These are phyloP conservation scores for Drosophila bifasciata DNA, from an alignment of 1,140 invertebrate genomes.

Conservation along the genomic window DNA sequence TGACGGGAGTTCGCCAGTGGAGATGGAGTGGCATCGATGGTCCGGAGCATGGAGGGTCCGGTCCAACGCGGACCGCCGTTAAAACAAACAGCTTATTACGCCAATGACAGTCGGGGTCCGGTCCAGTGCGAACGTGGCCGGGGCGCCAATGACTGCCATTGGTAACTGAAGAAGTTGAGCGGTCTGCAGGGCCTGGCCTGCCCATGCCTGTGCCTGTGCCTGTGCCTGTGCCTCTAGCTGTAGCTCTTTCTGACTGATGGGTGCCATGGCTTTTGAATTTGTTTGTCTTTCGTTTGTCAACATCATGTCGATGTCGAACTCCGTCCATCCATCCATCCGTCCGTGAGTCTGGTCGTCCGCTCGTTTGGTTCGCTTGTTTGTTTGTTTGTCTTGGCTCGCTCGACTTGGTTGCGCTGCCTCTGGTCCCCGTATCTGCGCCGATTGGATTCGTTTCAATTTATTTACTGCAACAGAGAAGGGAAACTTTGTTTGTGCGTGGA, in stretches of 20 bases:
- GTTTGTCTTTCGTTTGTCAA: slow-evolving; percentile 75
- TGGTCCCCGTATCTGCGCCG: slow-evolving; percentile 69
- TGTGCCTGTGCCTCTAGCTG: not conserved
- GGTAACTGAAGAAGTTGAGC: slow-evolving; percentile 64
- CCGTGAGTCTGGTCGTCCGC: slow-evolving; percentile 6
- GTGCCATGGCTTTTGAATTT: slow-evolving; percentile 64
- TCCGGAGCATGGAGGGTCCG: no score
- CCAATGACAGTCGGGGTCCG: slow-evolving; percentile 63
- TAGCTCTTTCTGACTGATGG: slow-evolving; percentile 20
- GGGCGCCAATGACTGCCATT: slow-evolving; percentile 68
- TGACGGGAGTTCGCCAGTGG: slow-evolving; percentile 29
- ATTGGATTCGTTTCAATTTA: slow-evolving; percentile 82
- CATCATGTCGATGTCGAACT: slow-evolving; percentile 39
- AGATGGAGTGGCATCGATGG: slow-evolving; percentile 7
- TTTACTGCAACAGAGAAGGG: slow-evolving; percentile 58
- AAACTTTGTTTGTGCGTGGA: slow-evolving; percentile 57
- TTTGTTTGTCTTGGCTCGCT: slow-evolving; percentile 63
- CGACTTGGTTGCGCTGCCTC: slow-evolving; percentile 25
- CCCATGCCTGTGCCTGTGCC: slow-evolving; percentile 1
- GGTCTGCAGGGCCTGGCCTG: slow-evolving; percentile 1
- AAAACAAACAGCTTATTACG: slow-evolving; percentile 82
- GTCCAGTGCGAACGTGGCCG: not conserved
- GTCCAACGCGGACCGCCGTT: slow-evolving; percentile 63
- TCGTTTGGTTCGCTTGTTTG: slow-evolving; percentile 52
- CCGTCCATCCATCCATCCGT: not conserved